These are phyloP conservation scores for Phoebastria nigripes DNA, from an alignment of 2,797 vertebrate species.

Conservation along the genomic window DNA sequence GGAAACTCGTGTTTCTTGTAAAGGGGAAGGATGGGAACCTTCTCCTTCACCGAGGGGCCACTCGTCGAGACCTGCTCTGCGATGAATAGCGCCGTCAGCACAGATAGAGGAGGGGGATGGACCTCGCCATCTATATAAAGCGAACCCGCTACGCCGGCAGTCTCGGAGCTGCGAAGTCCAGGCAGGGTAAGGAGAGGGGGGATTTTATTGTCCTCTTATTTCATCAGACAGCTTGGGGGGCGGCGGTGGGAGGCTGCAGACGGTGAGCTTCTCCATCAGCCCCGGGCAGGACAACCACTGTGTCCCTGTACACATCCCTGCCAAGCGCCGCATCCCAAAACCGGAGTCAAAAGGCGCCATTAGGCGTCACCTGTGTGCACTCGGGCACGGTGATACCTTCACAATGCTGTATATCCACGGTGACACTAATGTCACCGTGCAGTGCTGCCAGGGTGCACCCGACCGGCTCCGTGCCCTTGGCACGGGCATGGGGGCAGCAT, in stretches of 20 bases:
- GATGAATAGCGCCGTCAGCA: background rate
- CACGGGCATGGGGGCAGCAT: fast-evolving
- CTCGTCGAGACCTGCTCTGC: background rate
- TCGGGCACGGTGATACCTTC: fast-evolving
- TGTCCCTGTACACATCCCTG: background rate
- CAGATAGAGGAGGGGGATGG: slow-evolving; percentile 4
- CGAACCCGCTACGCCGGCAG: fast-evolving
- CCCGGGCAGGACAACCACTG: background rate
- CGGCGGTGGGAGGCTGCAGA: fast-evolving
- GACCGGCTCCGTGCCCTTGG: fast-evolving
- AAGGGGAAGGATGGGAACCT: background rate
- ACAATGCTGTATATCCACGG: fast-evolving
- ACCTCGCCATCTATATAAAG: background rate
- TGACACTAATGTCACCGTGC: fast-evolving
- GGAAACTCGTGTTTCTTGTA: background rate
- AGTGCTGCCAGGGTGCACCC: background rate
- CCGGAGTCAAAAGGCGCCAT: fast-evolving
- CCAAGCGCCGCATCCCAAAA: background rate
- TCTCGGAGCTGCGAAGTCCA: background rate
- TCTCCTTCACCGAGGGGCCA: background rate
- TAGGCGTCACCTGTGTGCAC: fast-evolving
- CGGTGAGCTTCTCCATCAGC: background rate
- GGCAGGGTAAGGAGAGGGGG: background rate
- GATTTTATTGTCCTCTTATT: background rate
- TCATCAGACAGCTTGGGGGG: background rate